These are phyloP conservation scores for Strix aluco DNA, from an alignment of 2,113 vertebrate genomes.

Conservation along the genomic window DNA sequence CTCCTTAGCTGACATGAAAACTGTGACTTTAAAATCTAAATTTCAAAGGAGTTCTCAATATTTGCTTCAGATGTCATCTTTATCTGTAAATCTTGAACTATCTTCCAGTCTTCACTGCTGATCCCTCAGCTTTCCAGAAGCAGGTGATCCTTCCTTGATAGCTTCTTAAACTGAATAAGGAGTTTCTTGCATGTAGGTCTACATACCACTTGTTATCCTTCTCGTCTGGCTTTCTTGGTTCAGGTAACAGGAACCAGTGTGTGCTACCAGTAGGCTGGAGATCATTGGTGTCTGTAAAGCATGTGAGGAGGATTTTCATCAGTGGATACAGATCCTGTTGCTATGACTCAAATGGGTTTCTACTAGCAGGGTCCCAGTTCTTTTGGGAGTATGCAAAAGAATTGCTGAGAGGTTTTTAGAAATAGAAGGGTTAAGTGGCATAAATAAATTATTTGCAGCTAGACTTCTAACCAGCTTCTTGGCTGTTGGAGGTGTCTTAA, in stretches of 20 bases:
- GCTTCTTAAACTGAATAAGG: neutral
- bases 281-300: neutral
- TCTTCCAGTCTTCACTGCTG: neutral
- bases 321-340: neutral
- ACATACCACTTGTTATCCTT: neutral
- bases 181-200: neutral
- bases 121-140: neutral
- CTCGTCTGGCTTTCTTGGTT: neutral
- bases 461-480: neutral
- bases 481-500: neutral
- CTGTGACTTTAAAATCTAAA: slow-evolving; percentile 37
- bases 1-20: slow-evolving; percentile 20
- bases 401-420: neutral
- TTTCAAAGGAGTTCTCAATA: slow-evolving; percentile 13
- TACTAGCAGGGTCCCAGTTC: neutral
- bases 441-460: neutral
- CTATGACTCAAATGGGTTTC: neutral
- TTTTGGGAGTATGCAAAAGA: neutral
- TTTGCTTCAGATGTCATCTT: slow-evolving; percentile 8
- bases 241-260: neutral
- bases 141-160: neutral
- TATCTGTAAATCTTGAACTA: neutral
- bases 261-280: neutral
- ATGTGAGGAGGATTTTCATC: neutral
- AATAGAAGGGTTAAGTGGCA: neutral